Evolutionary conservation across 2,888 invertebrate genomes (phyloP).

Genomic region (Platycnemis pennipes): DNA sequence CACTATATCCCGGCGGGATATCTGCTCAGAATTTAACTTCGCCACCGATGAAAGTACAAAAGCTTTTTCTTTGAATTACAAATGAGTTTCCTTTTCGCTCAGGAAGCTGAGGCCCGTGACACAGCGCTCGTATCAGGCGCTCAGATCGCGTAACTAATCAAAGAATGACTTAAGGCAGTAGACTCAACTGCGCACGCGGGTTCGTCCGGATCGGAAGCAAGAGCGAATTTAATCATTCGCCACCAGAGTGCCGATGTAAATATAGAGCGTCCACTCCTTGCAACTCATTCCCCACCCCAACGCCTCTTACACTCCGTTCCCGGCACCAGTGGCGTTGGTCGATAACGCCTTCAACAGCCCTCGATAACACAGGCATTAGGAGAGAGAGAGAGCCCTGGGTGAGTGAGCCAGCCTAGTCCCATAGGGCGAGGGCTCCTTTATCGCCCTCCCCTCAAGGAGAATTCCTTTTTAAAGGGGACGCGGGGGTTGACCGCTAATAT

Average conservation of each 20-base stretch:
- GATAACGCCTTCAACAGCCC: slow-evolving; percentile 18
- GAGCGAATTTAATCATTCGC: slow-evolving; percentile 8
- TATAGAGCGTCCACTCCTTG: background rate
- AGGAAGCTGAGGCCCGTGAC: background rate
- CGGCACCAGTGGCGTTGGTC: background rate
- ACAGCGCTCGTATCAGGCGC: background rate
- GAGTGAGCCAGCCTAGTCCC: background rate
- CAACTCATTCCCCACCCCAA: background rate
- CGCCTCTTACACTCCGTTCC: background rate
- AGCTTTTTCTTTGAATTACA: background rate
- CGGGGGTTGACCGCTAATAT: background rate
- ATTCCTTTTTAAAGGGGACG: background rate
- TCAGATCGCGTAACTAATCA: background rate
- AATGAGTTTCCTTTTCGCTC: background rate
- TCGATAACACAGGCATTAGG: background rate
- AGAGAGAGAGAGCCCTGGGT: background rate
- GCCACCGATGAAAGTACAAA: background rate
- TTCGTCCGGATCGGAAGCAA: background rate
- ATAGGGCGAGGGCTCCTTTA: background rate
- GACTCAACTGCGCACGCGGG: background rate
- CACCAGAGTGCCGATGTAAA: background rate
- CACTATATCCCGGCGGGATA: background rate
- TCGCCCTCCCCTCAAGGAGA: background rate
- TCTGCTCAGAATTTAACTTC: background rate
- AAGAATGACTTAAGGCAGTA: background rate